These are phyloP conservation scores for Sinhomidia bicolor DNA, from an alignment of 2,888 invertebrate species.

Conservation along the genomic window DNA sequence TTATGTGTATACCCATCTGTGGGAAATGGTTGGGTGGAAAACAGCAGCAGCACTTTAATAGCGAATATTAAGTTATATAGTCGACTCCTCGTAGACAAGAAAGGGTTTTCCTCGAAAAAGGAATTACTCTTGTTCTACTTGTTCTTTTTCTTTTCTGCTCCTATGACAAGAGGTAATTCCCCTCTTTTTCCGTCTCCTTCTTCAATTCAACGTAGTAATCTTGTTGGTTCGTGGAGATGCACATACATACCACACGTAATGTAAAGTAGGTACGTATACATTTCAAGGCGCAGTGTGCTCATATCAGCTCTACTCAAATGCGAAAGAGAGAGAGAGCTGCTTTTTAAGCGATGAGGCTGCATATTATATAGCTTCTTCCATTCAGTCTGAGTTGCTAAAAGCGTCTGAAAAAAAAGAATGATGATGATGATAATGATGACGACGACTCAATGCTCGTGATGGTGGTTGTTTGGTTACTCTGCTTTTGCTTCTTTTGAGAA, in stretches of 20 bases:
- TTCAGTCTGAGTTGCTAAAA: not conserved
- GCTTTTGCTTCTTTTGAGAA: not conserved
- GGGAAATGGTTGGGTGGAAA: not conserved
- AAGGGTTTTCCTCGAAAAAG: not conserved
- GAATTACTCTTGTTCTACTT: constrained; percentile 1
- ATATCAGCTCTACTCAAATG: constrained; percentile 13
- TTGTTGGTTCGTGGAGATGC: not conserved
- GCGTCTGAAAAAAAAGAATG: not conserved
- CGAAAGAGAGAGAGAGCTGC: no score
- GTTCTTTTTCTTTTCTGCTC: not conserved
- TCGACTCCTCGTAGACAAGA: not conserved
- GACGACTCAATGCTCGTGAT: constrained; percentile 5
- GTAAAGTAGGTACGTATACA: not conserved
- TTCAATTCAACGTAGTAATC: not conserved
- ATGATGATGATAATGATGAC: not conserved
- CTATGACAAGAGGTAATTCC: constrained; percentile 30
- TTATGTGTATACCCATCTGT: no score
- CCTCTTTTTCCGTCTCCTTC: not conserved
- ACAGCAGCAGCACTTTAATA: not conserved
- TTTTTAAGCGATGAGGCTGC: constrained; percentile 13
- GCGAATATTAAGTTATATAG: not conserved
- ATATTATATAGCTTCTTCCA: not conserved
- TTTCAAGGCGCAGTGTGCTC: not conserved
- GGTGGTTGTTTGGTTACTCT: constrained; percentile 23
- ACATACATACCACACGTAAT: not conserved